Percentiles rank a stretch among this genome's conserved stretches.
phyloP scores from a whole-genome alignment of 2,888 invertebrate species.

The Drosophila quinaria region DNA sequence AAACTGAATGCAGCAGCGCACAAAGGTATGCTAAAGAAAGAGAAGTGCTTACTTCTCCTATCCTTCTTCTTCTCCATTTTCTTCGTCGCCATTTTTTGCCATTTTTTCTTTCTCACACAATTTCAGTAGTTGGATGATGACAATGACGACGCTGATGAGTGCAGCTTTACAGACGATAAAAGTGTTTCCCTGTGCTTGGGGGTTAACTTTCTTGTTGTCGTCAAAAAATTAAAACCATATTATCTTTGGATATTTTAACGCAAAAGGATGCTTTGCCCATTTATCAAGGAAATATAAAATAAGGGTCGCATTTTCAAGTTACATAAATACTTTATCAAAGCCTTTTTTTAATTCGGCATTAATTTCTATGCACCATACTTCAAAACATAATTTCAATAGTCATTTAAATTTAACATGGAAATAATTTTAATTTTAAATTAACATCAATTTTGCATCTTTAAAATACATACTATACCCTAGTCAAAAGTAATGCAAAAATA shows the following conservation, averaged over 20 bases:
- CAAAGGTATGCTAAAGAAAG: constrained; percentile 62
- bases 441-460: too few species aligned
- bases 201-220: constrained; percentile 27
- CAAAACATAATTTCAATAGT: too few species aligned
- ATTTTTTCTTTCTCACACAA: constrained; percentile 1
- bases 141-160: constrained; percentile 52
- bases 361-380: too few species aligned
- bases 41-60: neutral
- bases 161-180: constrained; percentile 18
- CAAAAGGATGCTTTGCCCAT: constrained; percentile 57
- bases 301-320: too few species aligned
- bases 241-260: constrained; percentile 77
- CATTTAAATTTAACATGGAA: too few species aligned
- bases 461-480: too few species aligned
- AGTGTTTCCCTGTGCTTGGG: constrained; percentile 3
- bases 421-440: too few species aligned
- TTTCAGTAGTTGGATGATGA: constrained; percentile 38
- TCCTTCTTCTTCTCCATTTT: neutral
- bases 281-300: constrained; percentile 11
- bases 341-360: too few species aligned
- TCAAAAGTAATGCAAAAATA: too few species aligned
- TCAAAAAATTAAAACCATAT: constrained; percentile 81
- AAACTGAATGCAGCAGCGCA: constrained; percentile 40
- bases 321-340: too few species aligned
- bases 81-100: neutral